Base-by-base conservation (phyloP, 2,113 vertebrate species). In the Nothoprocta pentlandii region DNA sequence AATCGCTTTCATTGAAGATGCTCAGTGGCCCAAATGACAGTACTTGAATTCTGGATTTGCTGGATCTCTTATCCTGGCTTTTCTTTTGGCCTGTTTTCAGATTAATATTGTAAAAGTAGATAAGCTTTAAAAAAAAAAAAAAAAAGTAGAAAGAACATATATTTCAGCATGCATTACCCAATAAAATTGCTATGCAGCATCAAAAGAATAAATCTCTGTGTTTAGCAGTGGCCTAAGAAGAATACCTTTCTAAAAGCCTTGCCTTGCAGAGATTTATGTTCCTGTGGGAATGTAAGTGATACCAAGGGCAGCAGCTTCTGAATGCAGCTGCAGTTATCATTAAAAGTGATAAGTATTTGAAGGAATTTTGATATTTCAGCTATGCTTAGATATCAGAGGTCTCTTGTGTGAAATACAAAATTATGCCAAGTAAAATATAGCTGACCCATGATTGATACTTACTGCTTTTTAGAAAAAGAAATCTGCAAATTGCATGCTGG, bases 311-410 rank as follows among this genome's bases (percentile, higher is more conserved):
- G 44, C 53, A 81, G 70, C 34, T 91, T 94, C 73, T 69, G 25
- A 85, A 47, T 59, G 67, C 82, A 96, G 90, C 79, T 96, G 84
- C 53, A 81, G 87, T 76, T 94, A 78, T 63, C 54, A 41, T 77
- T 86, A 83, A 36, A 69, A 84, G 39, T 79, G 87, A 90, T 66
- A 89, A 66, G 16, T 36, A 87, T 88, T 94, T 84, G 42, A 84
- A 93, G 26, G 74, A 84, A 93, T 91, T 94, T 91, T 93, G 54
- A 26, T 81, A 75, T 81, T 93, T 89, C 51, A 91, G 26, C 61
- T 74, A 59, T 51, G 16, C 36, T 95, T 90, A 77, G 49, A 64
- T 87, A 90, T 62, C n/a, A 84, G 19, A 87, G 16, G 32, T 79
- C 14, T 89, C 51, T 62, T 73, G 7, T 81, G 76, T 88, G 73